Percentiles rank a stretch among this genome's conserved stretches.
Conservation (phyloP, 23 tunicate genomes). For the Diplosoma virens region DNA sequence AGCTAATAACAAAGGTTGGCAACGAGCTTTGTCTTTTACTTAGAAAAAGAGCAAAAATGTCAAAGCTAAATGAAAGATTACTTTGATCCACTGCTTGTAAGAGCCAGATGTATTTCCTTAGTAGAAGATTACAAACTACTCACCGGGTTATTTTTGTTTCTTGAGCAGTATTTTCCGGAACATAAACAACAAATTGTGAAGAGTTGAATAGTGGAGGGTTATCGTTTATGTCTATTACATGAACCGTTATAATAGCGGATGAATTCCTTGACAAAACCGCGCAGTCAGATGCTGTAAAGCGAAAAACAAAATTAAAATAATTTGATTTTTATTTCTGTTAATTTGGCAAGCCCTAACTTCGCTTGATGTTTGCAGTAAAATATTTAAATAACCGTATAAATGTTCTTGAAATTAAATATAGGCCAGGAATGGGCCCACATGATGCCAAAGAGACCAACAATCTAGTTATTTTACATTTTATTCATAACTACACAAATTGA, state of each 20-base stretch:
- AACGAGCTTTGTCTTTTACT: too few relatives aligned
- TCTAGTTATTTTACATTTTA: too few relatives aligned
- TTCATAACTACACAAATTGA: too few relatives aligned
- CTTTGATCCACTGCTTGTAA: not conserved
- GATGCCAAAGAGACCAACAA: too few relatives aligned
- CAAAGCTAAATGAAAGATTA: not conserved
- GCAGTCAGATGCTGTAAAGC: constrained; percentile 49
- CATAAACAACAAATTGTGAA: constrained; percentile 49
- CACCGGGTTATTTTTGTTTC: constrained; percentile 24
- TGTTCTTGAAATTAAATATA: too few relatives aligned
- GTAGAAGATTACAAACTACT: not conserved
- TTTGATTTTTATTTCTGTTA: not conserved
- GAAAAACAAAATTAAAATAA: not conserved
- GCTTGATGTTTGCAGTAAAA: too few relatives aligned
- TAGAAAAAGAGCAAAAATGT: too few relatives aligned
- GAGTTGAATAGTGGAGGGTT: constrained; percentile 62
- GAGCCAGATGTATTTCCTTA: not conserved
- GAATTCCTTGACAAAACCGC: constrained; percentile 29
- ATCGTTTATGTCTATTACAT: constrained; percentile 70
- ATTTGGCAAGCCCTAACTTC: too few relatives aligned
- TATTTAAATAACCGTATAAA: too few relatives aligned
- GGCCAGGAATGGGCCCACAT: too few relatives aligned
- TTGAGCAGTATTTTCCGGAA: constrained; percentile 35
- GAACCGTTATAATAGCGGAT: constrained; percentile 27
- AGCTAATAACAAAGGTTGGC: too few relatives aligned